Conservation (phyloP, 2,888 invertebrate genomes). For the Hermaeophaga mercurialis region DNA sequence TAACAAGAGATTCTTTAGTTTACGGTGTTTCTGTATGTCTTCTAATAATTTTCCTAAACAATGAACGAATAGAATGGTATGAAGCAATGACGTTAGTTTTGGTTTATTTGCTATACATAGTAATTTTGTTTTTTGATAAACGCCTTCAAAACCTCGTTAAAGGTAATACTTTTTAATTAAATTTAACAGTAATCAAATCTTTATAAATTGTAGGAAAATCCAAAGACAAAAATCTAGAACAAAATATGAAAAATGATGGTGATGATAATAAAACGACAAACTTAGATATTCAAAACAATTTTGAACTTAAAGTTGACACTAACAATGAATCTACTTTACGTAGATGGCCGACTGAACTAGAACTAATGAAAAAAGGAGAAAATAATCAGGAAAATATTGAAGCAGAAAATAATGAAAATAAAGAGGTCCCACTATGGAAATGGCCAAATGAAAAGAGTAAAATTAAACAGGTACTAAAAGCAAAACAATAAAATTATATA, state of each 20-base stretch:
- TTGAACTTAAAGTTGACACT: background rate
- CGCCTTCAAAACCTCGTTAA: conserved; percentile 6
- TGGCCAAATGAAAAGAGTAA: conserved; percentile 5
- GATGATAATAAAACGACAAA: background rate
- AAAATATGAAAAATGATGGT: background rate
- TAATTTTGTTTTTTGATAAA: conserved; percentile 16
- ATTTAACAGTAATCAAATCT: too few relatives aligned
- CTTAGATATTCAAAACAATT: background rate
- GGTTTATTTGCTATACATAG: conserved; percentile 12
- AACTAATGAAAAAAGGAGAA: background rate
- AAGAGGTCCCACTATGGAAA: background rate
- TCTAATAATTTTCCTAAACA: conserved; percentile 13
- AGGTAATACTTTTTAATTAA: too few relatives aligned
- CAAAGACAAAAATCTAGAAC: too few relatives aligned
- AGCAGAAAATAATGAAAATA: background rate
- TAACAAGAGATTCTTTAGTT: conserved; percentile 15
- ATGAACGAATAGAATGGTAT: conserved; percentile 22
- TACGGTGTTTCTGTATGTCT: conserved; percentile 18
- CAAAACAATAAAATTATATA: conserved; percentile 8
- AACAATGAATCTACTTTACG: too few relatives aligned
- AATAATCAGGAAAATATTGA: background rate
- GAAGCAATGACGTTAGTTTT: conserved; percentile 19
- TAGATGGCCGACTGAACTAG: too few relatives aligned
- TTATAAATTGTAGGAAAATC: too few relatives aligned
- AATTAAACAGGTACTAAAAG: conserved; percentile 4